Base-by-base conservation (phyloP, 2,113 vertebrate genomes). In the Choloepus hoffmanni region DNA sequence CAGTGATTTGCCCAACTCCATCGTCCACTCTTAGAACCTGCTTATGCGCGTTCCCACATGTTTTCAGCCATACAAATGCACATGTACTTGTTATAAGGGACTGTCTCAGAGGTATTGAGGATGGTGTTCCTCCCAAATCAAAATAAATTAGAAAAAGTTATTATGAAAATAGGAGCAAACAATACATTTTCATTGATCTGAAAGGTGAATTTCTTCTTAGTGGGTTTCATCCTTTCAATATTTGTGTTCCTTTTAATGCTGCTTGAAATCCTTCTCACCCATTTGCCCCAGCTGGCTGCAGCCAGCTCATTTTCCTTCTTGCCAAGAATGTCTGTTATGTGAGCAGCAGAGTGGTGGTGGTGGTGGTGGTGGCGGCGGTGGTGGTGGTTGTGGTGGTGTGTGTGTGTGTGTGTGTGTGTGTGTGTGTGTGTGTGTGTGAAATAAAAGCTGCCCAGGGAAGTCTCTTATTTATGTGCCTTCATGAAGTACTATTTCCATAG, bases 51-150 rank as follows among this genome's bases (percentile, higher is more conserved):
- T 48, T 58, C 15, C 3, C 30, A 53, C 40, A 5, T 74, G 58
- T 36, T 63, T n/a, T 40, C 73, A 60, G 10, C 16, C 30, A 77
- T 43, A 45, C 19, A 84, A n/a, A 40, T 26, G 1, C 19, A 16
- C 19, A 45, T 45, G 62, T 40, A 21, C 33, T 9, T 93, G 93
- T 92, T 85, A 72, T 73, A 77, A 94, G 85, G 76, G 40, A 62
- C 36, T 53, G 50, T 62, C 40, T 83, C 79, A 62, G 84, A 83
- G 68, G 74, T 28, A 36, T 15, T n/a, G 65, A 30, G 53, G 45
- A 77, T 89, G 30, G 85, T 53, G 26, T 23, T 72, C n/a, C 13
- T 23, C 68, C 60, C 48, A 53, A 58, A 62, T 63, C 60, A 72
- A 87, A 40, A 74, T 55, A n/a, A 24, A 33, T 53, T 65, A 84